phyloP scores from a whole-genome alignment of 2,113 vertebrate genomes.

The Pseudolaguvia tuberculata region DNA sequence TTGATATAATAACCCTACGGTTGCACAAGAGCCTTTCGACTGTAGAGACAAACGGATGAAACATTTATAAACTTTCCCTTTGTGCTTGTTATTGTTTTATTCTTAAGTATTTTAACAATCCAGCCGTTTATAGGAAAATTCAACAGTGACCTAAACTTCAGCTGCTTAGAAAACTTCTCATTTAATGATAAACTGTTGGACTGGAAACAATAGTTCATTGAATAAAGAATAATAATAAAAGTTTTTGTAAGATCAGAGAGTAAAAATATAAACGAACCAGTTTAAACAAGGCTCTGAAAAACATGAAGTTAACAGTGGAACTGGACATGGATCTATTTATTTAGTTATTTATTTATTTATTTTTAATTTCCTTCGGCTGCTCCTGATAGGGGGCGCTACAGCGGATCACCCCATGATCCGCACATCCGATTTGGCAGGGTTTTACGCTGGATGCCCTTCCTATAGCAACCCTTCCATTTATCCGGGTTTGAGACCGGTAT shows the following conservation, averaged over 20 bases:
- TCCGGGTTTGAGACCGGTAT: too few relatives aligned
- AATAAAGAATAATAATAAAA: background rate
- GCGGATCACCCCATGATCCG: too few relatives aligned
- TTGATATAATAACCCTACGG: constrained; percentile 34
- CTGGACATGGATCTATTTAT: too few relatives aligned
- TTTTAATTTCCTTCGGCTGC: too few relatives aligned
- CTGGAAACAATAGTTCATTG: background rate
- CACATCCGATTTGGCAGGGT: too few relatives aligned
- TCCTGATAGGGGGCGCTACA: too few relatives aligned
- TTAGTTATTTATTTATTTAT: too few relatives aligned
- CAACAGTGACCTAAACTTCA: background rate
- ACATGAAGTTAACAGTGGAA: too few relatives aligned
- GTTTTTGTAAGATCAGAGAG: background rate
- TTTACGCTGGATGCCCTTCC: too few relatives aligned
- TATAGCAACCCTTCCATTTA: too few relatives aligned
- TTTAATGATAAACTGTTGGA: background rate
- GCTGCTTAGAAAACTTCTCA: background rate
- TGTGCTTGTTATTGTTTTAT: constrained; percentile 17
- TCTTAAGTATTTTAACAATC: background rate
- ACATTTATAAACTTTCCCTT: constrained; percentile 31
- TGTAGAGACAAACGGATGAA: constrained; percentile 10
- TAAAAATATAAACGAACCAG: too few relatives aligned
- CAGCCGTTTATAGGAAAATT: background rate
- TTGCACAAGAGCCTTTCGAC: constrained; percentile 22
- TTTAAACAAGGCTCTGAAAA: too few relatives aligned